Evolutionary conservation across 1,140 invertebrate species (phyloP).

Genomic region (Rhynchophorus ferrugineus): DNA sequence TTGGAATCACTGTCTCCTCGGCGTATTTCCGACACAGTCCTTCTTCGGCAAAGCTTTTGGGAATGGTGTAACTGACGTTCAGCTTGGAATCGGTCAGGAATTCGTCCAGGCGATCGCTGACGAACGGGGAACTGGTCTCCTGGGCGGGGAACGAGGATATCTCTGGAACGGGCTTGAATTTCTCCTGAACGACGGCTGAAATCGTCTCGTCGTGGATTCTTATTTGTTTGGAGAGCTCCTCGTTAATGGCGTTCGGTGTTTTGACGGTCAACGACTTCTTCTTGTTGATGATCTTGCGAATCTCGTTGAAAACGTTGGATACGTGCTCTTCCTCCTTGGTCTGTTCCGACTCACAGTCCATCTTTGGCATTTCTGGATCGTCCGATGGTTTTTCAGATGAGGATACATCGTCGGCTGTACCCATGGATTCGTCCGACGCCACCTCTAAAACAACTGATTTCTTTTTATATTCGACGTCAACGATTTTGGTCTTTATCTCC

Average conservation of each 20-base stretch:
- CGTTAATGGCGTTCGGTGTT: too few relatives aligned
- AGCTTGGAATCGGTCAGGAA: slow-evolving; percentile 31
- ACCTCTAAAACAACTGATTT: too few relatives aligned
- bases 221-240: too few relatives aligned
- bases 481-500: not conserved
- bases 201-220: too few relatives aligned
- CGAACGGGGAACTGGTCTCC: slow-evolving; percentile 33
- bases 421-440: too few relatives aligned
- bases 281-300: slow-evolving; percentile 14
- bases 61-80: slow-evolving; percentile 35
- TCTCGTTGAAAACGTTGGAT: slow-evolving; percentile 18
- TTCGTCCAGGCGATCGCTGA: slow-evolving; percentile 32
- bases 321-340: not conserved
- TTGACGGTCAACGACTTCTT: too few relatives aligned
- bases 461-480: not conserved
- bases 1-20: slow-evolving; percentile 13
- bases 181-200: too few relatives aligned
- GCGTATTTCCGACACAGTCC: slow-evolving; percentile 18
- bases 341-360: too few relatives aligned
- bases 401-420: not conserved
- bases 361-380: slow-evolving; percentile 1
- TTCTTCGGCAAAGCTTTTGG: slow-evolving; percentile 33
- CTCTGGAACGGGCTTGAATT: too few relatives aligned
- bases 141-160: too few relatives aligned
- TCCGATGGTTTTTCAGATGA: not conserved